Evolutionary conservation across 2,113 vertebrate species (phyloP), one percentile per base, ranked within the genome.

Genomic region (Grammomys dolichurus): DNA sequence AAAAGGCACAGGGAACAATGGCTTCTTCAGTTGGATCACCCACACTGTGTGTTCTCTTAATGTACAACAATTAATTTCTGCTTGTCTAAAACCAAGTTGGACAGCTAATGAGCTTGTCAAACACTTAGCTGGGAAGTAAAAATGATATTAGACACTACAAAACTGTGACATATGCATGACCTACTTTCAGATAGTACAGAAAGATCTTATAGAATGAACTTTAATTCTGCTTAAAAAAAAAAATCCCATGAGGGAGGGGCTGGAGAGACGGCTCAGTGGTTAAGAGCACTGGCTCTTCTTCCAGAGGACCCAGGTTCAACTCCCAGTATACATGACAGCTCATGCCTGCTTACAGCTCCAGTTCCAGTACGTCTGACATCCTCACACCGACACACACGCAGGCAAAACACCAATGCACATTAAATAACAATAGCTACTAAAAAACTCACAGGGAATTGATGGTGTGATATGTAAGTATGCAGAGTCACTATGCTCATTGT

Each of bases 41-140:
- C 40, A 86, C 7, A 76, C 87, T 58, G 36, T 36, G 5, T 46
- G 20, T 75, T 78, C 78, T 48, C 88, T 77, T 89, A 78, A 95
- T 72, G 76, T 46, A 31, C 4, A 95, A 77, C 80, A 60, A 94
- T 80, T 89, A 75, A 86, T 40, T 95, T 70, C 60, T 95, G n/a
- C 2, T 28, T 28, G 5, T 54, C 69, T 72, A 80, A 93, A 90
- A 89, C 60, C 51, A 88, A 88, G 24, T 56, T 85, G 54, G 73
- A 76, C 3, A 19, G 19, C 7, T 10, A 90, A n/a, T 3, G 28
- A 84, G 36, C 33, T 92, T 81, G 73, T 13, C 80, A 88, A 95
- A 60, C 22, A 43, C 5, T 80, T n/a, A 16, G 11, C 14, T 43
- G 19, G 92, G 51, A 93, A 90, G 33, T 56, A 69, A 63, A 84